Evolutionary conservation across 2,797 vertebrate genomes (phyloP).

Genomic region (Pangasius larnaudii): DNA sequence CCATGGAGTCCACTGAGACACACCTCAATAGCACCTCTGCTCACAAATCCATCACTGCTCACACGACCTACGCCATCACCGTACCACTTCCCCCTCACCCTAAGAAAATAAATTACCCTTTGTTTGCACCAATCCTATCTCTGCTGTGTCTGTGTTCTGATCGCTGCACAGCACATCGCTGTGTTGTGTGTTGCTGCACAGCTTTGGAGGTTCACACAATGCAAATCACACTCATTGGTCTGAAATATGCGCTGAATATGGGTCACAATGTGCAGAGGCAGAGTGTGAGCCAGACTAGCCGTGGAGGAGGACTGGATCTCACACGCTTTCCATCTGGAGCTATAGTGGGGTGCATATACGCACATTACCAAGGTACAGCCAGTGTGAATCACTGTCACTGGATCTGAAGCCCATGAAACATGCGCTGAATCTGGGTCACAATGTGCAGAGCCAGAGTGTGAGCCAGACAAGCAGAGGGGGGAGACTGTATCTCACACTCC

Average conservation of each 20-base stretch:
- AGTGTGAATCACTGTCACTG: not conserved
- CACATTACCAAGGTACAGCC: not conserved
- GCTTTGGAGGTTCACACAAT: not conserved
- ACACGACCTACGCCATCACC: too few species aligned
- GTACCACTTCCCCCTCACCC: too few species aligned
- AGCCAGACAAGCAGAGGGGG: constrained; percentile 52
- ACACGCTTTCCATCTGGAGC: constrained; percentile 62
- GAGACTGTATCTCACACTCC: constrained; percentile 54
- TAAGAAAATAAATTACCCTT: too few species aligned
- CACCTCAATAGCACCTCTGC: too few species aligned
- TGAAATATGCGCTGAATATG: not conserved
- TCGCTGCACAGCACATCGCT: too few species aligned
- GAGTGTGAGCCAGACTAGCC: constrained; percentile 45
- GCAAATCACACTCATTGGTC: not conserved
- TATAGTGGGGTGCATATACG: constrained; percentile 23
- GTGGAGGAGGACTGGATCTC: constrained; percentile 52
- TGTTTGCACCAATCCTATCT: too few species aligned
- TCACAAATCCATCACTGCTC: too few species aligned
- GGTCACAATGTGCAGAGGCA: too few species aligned
- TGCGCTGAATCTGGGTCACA: constrained; percentile 25
- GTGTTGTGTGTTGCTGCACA: not conserved
- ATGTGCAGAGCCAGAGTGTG: constrained; percentile 1
- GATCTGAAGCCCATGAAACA: not conserved
- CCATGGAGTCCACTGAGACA: too few species aligned
- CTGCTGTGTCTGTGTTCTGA: too few species aligned